Percentiles rank a stretch among this genome's conserved stretches.
These are phyloP conservation scores for Oxygymnocypris stewartii DNA, from an alignment of 2,113 vertebrate species.

Conservation along the genomic window DNA sequence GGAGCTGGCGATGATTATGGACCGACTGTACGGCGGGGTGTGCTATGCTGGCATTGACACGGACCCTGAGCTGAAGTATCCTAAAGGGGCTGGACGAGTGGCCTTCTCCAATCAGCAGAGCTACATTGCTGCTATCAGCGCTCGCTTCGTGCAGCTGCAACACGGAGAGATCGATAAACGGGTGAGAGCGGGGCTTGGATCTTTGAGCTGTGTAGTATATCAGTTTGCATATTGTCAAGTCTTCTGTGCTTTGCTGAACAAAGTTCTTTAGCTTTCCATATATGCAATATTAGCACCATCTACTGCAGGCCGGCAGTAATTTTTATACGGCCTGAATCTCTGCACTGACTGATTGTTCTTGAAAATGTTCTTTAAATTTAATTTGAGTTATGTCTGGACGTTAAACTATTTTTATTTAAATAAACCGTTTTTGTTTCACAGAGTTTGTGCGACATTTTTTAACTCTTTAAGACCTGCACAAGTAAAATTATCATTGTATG, in stretches of 20 bases:
- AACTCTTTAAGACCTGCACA: no score
- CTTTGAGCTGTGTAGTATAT: neutral
- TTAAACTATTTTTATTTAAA: no score
- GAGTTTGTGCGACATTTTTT: no score
- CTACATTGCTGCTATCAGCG: slow-evolving; percentile 99
- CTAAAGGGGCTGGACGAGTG: slow-evolving; percentile 96
- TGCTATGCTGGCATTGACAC: slow-evolving; percentile 99
- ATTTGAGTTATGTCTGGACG: no score
- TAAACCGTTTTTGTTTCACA: no score
- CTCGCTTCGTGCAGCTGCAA: slow-evolving; percentile 99
- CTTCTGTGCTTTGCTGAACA: neutral
- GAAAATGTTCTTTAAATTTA: no score
- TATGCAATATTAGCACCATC: neutral
- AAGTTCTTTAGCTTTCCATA: neutral
- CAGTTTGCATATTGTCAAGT: neutral
- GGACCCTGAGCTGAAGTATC: slow-evolving; percentile 98
- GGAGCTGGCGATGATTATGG: slow-evolving; percentile 99
- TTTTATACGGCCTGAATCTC: neutral
- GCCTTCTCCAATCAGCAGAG: slow-evolving; percentile 99
- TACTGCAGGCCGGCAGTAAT: neutral
- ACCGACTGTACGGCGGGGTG: slow-evolving; percentile 95
- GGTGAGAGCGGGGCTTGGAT: slow-evolving; percentile 71
- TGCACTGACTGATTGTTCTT: neutral
- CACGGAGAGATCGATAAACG: slow-evolving; percentile 99
- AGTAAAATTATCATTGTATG: no score